Evolutionary conservation across 2,797 vertebrate genomes (phyloP).

Genomic region (Myotis pilosus): DNA sequence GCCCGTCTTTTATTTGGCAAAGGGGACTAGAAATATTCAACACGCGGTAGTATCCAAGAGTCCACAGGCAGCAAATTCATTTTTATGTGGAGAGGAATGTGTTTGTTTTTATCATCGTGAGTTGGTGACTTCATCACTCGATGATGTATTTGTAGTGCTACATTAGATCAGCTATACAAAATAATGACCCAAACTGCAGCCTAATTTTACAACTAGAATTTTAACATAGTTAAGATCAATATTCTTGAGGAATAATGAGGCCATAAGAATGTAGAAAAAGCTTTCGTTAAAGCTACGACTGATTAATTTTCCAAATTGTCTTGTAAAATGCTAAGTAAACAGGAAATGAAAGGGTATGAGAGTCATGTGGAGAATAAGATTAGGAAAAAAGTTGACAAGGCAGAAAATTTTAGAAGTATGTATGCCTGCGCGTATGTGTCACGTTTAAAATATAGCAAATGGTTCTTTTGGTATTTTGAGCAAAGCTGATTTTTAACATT

Average conservation of each 20-base stretch:
- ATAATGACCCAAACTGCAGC: background rate
- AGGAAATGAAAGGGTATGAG: background rate
- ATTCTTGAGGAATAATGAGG: background rate
- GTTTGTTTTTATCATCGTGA: conserved; percentile 15
- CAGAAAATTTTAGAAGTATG: background rate
- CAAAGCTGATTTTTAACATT: conserved; percentile 80
- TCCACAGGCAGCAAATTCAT: background rate
- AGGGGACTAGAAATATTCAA: background rate
- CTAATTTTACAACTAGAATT: conserved; percentile 41
- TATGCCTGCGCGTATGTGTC: background rate
- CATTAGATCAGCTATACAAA: background rate
- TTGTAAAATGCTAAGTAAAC: conserved; percentile 15
- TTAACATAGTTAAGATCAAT: conserved; percentile 26
- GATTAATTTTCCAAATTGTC: conserved; percentile 20
- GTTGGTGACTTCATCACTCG: background rate
- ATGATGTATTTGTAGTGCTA: background rate
- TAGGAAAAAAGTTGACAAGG: background rate
- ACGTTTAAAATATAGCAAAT: conserved; percentile 41
- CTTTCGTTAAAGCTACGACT: background rate
- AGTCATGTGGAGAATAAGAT: background rate
- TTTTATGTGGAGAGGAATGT: conserved; percentile 30
- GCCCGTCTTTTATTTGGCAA: background rate
- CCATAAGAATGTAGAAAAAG: conserved; percentile 41
- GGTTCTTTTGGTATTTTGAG: conserved; percentile 61
- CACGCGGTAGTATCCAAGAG: background rate